Evolutionary conservation across 1,140 invertebrate species (phyloP).

Genomic region (Agraylea sexmaculata): DNA sequence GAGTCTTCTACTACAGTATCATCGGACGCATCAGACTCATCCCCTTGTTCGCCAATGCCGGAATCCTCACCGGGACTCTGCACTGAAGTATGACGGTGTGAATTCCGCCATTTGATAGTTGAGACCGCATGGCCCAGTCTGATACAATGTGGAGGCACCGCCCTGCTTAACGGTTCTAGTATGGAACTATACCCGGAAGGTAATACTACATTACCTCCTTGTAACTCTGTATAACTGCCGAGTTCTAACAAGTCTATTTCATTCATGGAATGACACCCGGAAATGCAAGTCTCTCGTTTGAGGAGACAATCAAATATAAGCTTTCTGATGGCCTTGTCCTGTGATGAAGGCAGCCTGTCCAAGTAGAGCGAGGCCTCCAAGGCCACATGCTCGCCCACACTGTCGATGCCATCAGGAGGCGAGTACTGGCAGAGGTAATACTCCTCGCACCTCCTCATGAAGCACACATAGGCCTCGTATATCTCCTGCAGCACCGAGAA

Average conservation of each 20-base stretch:
- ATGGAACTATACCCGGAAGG: conserved; percentile 82
- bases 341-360: conserved; percentile 54
- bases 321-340: conserved; percentile 63
- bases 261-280: conserved; percentile 81
- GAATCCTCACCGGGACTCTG: conserved; percentile 34
- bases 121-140: conserved; percentile 57
- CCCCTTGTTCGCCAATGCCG: conserved; percentile 38
- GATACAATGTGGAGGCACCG: conserved; percentile 63
- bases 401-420: conserved; percentile 74
- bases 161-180: conserved; percentile 64
- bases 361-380: conserved; percentile 76
- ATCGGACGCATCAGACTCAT: conserved; percentile 63
- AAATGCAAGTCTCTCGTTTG: conserved; percentile 89
- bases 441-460: conserved; percentile 76
- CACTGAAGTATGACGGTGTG: conserved; percentile 29
- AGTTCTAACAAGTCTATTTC: conserved; percentile 77
- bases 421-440: conserved; percentile 79
- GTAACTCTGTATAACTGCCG: conserved; percentile 86
- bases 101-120: conserved; percentile 59
- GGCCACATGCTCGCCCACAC: conserved; percentile 82
- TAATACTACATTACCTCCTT: conserved; percentile 86
- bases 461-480: conserved; percentile 82
- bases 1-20: conserved; percentile 58
- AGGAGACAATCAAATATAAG: conserved; percentile 83
- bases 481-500: conserved; percentile 75